Evolutionary conservation across 2,888 invertebrate species (phyloP), one percentile per base, ranked within the genome.

Genomic region (Linnaemya vulpina): DNA sequence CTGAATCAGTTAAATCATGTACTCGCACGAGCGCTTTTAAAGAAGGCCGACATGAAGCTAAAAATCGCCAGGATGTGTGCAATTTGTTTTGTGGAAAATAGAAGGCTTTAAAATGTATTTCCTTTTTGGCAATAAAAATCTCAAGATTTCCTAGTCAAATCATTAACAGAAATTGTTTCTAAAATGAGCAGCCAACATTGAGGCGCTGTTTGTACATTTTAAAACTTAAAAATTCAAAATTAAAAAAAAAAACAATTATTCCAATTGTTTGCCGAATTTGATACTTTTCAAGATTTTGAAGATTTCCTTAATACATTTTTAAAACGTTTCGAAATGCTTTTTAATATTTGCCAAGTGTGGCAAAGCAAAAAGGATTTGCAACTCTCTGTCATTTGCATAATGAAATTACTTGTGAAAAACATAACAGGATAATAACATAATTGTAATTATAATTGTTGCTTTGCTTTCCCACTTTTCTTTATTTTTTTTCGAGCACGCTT

Each of bases 371-470:
- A 46, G 17, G 20, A 49, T 15, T 68, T 67, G 5, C 40, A 25
- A 62, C n/a, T 71, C n/a, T 71, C 76, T 71, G 65, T 53, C 58
- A 76, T 71, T 80, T 80, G 13, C 71, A 84, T 62, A 80, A 75
- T 51, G 65, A 20, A 49, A 78, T 74, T 75, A 58, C 35, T 67
- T 49, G n/a, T 40, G 11, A 73, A 75, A 46, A 65, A 71, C 67
- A 83, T 88, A 88, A 88, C 87, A 88, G 88, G 87, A 88, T 90
- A 90, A 90, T 90, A 89, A 89, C 87, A 89, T 90, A 90, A 90
- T 90, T 87, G 83, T 86, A 71, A 81, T 87, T 83, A 85, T 87
- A 84, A 83, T 86, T 86, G 83, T 87, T 87, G 70, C 68, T 86
- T 76, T 80, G 74, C 70, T 60, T 74, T 60, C 17, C 65, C 17